These are phyloP conservation scores for Colistium nudipinnis DNA, from an alignment of 2,113 vertebrate genomes.

Conservation along the genomic window DNA sequence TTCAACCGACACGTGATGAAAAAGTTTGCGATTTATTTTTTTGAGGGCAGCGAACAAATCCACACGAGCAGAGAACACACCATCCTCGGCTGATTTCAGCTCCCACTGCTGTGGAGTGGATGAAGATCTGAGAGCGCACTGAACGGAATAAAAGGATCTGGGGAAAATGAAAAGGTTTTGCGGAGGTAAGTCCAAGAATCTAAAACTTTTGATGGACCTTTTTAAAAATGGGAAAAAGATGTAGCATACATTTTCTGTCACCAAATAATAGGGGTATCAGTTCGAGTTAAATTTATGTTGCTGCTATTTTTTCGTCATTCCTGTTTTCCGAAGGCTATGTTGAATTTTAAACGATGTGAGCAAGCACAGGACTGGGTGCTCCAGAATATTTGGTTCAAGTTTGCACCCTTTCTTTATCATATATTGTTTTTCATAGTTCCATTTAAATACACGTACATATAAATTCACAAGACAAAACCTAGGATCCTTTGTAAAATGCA, in stretches of 20 bases:
- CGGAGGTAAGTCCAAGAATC: constrained; percentile 60
- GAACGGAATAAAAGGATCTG: constrained; percentile 49
- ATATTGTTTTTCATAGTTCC: not conserved
- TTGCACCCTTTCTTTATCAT: not conserved
- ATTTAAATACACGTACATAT: not conserved
- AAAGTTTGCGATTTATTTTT: constrained; percentile 15
- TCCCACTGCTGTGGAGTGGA: constrained; percentile 22
- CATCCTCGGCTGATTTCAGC: constrained; percentile 27
- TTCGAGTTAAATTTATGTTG: no score
- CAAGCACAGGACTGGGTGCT: not conserved
- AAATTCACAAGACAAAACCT: not conserved
- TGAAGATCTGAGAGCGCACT: constrained; percentile 36
- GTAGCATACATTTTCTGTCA: not conserved
- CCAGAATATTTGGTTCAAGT: not conserved
- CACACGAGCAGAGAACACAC: not conserved
- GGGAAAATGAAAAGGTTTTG: constrained; percentile 59
- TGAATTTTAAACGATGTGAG: not conserved
- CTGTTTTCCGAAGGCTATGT: not conserved
- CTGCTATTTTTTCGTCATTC: no score
- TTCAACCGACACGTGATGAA: constrained; percentile 7
- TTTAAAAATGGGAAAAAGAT: not conserved
- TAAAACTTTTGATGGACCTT: constrained; percentile 4
- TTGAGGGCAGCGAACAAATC: not conserved
- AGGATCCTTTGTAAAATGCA: not conserved
- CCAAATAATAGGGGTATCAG: no score